phyloP scores from a whole-genome alignment of 2,113 vertebrate genomes.

The Varanus komodoensis region DNA sequence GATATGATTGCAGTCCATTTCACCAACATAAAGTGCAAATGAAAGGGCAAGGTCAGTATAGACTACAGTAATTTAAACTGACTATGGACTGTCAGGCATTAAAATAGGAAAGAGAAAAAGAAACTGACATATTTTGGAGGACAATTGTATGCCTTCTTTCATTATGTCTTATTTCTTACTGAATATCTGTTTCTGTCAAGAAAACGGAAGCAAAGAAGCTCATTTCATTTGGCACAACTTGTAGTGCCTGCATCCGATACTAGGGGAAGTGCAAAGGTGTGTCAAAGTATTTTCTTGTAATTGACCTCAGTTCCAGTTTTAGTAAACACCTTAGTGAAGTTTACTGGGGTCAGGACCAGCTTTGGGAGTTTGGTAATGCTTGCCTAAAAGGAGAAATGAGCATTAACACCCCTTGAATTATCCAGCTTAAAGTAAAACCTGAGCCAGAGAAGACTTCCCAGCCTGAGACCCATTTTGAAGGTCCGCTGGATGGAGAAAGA shows the following conservation, averaged over 20 bases:
- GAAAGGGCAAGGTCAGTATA: conserved; percentile 27
- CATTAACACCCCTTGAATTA: neutral
- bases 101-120: conserved; percentile 30
- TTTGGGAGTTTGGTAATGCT: neutral
- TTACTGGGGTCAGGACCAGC: neutral
- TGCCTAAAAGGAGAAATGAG: neutral
- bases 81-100: conserved; percentile 51
- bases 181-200: conserved; percentile 68
- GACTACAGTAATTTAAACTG: conserved; percentile 53
- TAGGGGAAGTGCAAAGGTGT: neutral
- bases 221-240: conserved; percentile 57
- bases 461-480: neutral
- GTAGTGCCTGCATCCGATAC: conserved; percentile 10
- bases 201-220: conserved; percentile 56
- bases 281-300: neutral
- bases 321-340: neutral
- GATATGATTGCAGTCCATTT: neutral
- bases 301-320: neutral
- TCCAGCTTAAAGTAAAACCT: neutral
- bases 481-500: no score
- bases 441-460: neutral
- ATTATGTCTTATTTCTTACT: conserved; percentile 68
- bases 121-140: conserved; percentile 62
- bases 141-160: conserved; percentile 60
- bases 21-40: neutral